Evolutionary conservation across 1,140 invertebrate genomes (phyloP).

Genomic region (Bombus impatiens): DNA sequence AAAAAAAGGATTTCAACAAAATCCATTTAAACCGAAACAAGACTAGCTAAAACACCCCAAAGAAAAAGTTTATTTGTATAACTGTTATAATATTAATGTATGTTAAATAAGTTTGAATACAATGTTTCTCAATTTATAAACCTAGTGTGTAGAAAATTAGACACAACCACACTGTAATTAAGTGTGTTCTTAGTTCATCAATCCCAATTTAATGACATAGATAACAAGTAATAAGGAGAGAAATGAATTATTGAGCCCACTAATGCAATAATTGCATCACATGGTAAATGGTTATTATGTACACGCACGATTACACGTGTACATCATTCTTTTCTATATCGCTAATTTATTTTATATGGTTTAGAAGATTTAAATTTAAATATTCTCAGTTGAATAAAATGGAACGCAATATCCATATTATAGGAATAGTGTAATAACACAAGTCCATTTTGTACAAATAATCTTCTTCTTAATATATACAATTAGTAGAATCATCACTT

Average conservation of each 20-base stretch:
- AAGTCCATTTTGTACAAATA: too few relatives aligned
- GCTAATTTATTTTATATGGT: background rate
- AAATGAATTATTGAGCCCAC: slow-evolving; percentile 6
- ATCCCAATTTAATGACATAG: slow-evolving; percentile 5
- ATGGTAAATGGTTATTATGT: background rate
- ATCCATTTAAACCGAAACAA: background rate
- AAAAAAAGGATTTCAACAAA: background rate
- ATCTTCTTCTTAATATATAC: too few relatives aligned
- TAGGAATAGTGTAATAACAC: too few relatives aligned
- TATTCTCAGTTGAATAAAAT: too few relatives aligned
- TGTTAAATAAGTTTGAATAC: too few relatives aligned
- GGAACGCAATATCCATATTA: too few relatives aligned
- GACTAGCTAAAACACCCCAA: too few relatives aligned
- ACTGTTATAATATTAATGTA: too few relatives aligned
- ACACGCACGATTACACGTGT: too few relatives aligned
- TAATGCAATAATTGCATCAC: slow-evolving; percentile 6
- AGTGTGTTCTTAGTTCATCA: background rate
- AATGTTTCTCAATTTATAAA: background rate
- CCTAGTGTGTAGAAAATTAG: background rate
- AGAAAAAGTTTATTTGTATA: too few relatives aligned
- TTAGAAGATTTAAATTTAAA: background rate
- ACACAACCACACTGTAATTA: background rate
- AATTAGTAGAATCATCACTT: too few relatives aligned
- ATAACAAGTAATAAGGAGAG: background rate
- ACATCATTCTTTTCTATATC: background rate